Evolutionary conservation across 2,888 invertebrate species (phyloP).

Genomic region (Oxyteleia sp.): DNA sequence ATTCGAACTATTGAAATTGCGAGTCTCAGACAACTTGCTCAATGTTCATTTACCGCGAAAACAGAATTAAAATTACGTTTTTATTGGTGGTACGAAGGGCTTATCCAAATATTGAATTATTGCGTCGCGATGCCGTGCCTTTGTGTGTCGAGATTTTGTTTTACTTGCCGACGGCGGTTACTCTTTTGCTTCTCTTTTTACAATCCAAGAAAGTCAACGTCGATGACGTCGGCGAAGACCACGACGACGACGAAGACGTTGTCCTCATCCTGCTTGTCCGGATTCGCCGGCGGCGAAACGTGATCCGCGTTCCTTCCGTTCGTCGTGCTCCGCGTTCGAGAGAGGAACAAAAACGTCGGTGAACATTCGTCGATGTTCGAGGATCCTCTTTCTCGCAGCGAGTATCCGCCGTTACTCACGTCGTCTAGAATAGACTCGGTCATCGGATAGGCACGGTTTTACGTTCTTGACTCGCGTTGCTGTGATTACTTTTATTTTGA

Average conservation of each 20-base stretch:
- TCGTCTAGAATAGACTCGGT: conserved; percentile 70
- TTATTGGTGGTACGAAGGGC: conserved; percentile 41
- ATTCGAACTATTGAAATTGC: too few species aligned
- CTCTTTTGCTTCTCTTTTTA: conserved; percentile 64
- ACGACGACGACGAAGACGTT: conserved; percentile 58
- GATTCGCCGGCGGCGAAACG: conserved; percentile 75
- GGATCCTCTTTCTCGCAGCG: conserved; percentile 68
- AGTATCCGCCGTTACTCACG: conserved; percentile 66
- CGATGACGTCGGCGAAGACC: conserved; percentile 55
- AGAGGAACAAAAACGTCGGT: conserved; percentile 71
- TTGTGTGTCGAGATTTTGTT: conserved; percentile 62
- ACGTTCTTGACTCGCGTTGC: conserved; percentile 44
- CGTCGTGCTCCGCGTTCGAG: conserved; percentile 56
- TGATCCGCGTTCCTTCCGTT: conserved; percentile 76
- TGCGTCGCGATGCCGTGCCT: conserved; percentile 48
- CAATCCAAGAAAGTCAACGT: conserved; percentile 64
- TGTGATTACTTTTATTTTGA: conserved; percentile 64
- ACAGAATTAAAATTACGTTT: conserved; percentile 32
- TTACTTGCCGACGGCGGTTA: conserved; percentile 61
- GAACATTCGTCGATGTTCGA: conserved; percentile 73
- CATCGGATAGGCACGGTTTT: conserved; percentile 67
- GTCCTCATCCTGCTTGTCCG: conserved; percentile 57
- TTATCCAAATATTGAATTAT: conserved; percentile 68
- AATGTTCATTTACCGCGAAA: too few species aligned
- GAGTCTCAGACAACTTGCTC: too few species aligned